Percentiles rank a stretch among this genome's conserved stretches.
Evolutionary conservation across 23 tunicate species (phyloP).

Genomic region (Botrylloides violaceus): DNA sequence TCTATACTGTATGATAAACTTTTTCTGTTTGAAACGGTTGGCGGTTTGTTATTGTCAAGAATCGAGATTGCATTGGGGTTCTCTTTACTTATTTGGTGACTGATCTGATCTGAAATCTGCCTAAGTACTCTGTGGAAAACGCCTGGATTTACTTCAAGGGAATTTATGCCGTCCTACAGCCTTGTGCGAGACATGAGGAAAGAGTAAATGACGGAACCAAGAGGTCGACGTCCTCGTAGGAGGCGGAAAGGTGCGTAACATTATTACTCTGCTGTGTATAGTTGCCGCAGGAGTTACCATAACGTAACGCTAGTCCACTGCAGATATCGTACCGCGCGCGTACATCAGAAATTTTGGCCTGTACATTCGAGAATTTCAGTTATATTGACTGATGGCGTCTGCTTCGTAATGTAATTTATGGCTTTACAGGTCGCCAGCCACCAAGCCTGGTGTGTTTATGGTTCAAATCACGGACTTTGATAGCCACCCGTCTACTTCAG

Average conservation of each 20-base stretch:
- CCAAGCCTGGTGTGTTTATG: too few species aligned
- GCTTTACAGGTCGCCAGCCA: too few species aligned
- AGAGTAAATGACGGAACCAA: slow-evolving; percentile 1
- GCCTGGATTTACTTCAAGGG: too few species aligned
- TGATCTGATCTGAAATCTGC: background rate
- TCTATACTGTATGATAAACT: too few species aligned
- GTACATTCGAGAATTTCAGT: background rate
- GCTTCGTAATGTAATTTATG: too few species aligned
- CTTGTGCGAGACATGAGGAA: background rate
- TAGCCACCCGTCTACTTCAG: background rate
- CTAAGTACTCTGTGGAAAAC: background rate
- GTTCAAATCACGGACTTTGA: too few species aligned
- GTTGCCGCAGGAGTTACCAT: too few species aligned
- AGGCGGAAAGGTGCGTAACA: slow-evolving; percentile 26
- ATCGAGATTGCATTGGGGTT: background rate
- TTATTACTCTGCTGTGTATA: too few species aligned
- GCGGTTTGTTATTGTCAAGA: background rate
- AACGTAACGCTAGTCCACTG: too few species aligned
- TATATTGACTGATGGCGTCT: background rate
- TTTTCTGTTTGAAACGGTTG: background rate
- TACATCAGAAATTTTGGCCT: background rate
- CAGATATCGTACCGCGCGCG: too few species aligned
- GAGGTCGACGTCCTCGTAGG: slow-evolving; percentile 21
- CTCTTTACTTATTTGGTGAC: background rate
- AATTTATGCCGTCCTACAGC: background rate